Conservation (phyloP, 2,888 invertebrate genomes). For the Trypoxylon attenuatum region DNA sequence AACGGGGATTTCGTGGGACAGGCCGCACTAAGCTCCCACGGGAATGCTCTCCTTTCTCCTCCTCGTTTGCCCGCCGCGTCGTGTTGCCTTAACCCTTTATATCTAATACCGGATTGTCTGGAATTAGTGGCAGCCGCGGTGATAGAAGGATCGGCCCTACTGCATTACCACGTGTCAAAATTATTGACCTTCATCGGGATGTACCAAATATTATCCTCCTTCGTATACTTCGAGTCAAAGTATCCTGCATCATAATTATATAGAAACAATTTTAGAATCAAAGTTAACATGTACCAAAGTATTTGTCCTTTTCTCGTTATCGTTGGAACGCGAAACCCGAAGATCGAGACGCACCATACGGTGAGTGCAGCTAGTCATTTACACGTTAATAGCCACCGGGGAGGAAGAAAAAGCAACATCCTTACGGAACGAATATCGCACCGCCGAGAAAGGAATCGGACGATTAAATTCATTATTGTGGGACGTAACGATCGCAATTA, state of each 20-base stretch:
- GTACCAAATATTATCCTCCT: too few relatives aligned
- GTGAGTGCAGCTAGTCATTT: not conserved
- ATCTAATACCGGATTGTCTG: conserved; percentile 46
- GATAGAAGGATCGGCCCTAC: too few relatives aligned
- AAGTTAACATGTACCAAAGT: too few relatives aligned
- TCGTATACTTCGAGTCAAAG: too few relatives aligned
- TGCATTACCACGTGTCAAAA: not conserved
- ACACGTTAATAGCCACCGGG: not conserved
- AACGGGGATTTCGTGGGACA: conserved; percentile 52
- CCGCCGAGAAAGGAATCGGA: conserved; percentile 17
- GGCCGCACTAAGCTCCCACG: conserved; percentile 49
- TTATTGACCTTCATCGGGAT: too few relatives aligned
- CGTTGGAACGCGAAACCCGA: not conserved
- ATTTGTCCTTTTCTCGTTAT: too few relatives aligned
- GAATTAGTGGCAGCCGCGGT: conserved; percentile 54
- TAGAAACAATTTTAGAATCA: too few relatives aligned
- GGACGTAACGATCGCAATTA: conserved; percentile 19
- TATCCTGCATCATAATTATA: too few relatives aligned
- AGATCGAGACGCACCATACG: not conserved
- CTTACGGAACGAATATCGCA: conserved; percentile 9
- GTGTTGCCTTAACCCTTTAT: conserved; percentile 64
- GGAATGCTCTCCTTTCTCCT: conserved; percentile 33
- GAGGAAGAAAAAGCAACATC: conserved; percentile 5
- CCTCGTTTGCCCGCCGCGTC: too few relatives aligned
- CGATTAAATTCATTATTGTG: conserved; percentile 38